Percentiles rank a stretch among this genome's conserved stretches.
Evolutionary conservation across 35 echinoderm and acorn worm genomes (phyloP).

Genomic region (Lytechinus pictus): DNA sequence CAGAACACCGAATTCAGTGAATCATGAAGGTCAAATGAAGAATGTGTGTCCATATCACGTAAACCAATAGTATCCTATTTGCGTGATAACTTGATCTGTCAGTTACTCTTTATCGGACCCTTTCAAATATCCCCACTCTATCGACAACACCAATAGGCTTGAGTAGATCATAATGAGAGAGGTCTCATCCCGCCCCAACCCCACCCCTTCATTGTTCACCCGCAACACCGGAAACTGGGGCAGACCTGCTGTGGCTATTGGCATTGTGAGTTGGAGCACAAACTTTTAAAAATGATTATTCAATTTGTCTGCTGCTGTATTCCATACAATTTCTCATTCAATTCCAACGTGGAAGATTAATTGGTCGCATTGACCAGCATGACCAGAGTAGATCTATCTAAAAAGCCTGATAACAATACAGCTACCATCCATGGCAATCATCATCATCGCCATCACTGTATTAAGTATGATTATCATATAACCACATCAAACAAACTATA

Average conservation of each 20-base stretch:
- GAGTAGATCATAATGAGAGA: not conserved
- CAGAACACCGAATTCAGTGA: not conserved
- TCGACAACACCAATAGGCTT: constrained; percentile 6
- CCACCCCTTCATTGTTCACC: not conserved
- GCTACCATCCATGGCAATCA: not conserved
- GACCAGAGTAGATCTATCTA: not conserved
- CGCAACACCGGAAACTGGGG: not conserved
- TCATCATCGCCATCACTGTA: not conserved
- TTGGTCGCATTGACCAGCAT: not conserved
- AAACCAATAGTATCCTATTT: not conserved
- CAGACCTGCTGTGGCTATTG: not conserved
- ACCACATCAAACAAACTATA: too few relatives aligned
- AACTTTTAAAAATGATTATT: not conserved
- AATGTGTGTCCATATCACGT: not conserved
- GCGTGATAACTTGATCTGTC: not conserved
- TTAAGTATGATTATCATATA: not conserved
- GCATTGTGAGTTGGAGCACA: not conserved
- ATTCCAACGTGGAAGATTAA: not conserved
- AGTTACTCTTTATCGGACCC: not conserved
- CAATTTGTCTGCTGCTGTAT: not conserved
- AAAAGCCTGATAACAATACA: not conserved
- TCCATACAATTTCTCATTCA: not conserved
- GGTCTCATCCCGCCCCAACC: not conserved
- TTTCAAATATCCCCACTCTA: not conserved
- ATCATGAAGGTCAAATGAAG: not conserved